A percentile compares a stretch with the other conserved stretches of the same genome.
Conservation (phyloP, 1,140 invertebrate species). For the Acromyrmex heyeri region DNA sequence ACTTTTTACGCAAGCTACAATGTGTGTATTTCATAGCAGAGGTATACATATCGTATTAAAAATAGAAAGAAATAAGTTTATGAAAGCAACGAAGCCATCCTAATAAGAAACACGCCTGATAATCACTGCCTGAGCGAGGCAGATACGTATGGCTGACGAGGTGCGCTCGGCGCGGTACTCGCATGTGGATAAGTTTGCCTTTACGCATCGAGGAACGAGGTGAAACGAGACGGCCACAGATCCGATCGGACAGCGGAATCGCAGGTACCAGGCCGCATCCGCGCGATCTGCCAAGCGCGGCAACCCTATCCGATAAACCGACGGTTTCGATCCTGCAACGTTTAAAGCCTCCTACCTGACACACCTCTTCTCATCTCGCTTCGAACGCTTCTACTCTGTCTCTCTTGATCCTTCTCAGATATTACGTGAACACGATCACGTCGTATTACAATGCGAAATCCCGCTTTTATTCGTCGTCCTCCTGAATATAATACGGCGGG, state of each 20-base stretch:
- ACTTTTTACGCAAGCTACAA: not conserved
- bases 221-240: conserved; percentile 79
- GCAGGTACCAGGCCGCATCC: conserved; percentile 72
- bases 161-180: conserved; percentile 21
- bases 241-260: conserved; percentile 81
- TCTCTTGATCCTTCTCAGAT: conserved; percentile 63
- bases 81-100: conserved; percentile 6
- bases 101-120: conserved; percentile 6
- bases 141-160: conserved; percentile 36
- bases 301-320: conserved; percentile 69
- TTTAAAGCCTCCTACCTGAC: conserved; percentile 71
- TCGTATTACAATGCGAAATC: conserved; percentile 73
- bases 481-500: conserved; percentile 79
- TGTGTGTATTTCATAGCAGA: not conserved
- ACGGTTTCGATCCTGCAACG: conserved; percentile 64
- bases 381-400: conserved; percentile 11
- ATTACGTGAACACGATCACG: conserved; percentile 49
- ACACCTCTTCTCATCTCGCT: not conserved
- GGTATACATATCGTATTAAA: conserved; percentile 32
- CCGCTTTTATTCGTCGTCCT: conserved; percentile 76
- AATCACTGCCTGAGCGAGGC: conserved; percentile 8
- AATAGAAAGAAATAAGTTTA: conserved; percentile 29
- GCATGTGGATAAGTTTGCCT: conserved; percentile 76
- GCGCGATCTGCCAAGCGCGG: conserved; percentile 55
- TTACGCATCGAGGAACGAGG: conserved; percentile 76